phyloP scores from a whole-genome alignment of 2,797 vertebrate genomes.

The Chanos chanos region DNA sequence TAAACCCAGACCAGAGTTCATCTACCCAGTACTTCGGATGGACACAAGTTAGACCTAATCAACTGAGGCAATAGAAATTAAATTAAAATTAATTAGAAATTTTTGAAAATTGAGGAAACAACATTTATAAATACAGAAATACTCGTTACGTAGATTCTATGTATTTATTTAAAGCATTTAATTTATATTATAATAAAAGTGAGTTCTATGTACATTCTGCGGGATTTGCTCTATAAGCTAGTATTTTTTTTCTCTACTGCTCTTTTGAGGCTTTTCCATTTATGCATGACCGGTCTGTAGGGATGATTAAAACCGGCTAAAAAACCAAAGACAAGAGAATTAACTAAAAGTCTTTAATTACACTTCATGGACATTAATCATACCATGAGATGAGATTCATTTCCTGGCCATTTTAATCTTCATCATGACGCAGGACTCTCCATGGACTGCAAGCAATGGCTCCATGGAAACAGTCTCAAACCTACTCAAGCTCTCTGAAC shows the following conservation, averaged over 20 bases:
- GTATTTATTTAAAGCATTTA: too few relatives aligned
- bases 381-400: constrained; percentile 68
- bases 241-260: constrained; percentile 40
- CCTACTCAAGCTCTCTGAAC: neutral
- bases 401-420: constrained; percentile 75
- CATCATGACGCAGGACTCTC: constrained; percentile 51
- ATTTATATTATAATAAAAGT: too few relatives aligned
- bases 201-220: constrained; percentile 2
- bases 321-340: constrained; percentile 69
- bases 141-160: too few relatives aligned
- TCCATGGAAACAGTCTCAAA: constrained; percentile 9
- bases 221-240: constrained; percentile 15
- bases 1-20: too few relatives aligned
- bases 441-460: constrained; percentile 18
- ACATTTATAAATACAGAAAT: too few relatives aligned
- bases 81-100: too few relatives aligned
- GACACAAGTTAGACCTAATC: too few relatives aligned
- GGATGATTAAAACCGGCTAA: constrained; percentile 71
- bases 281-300: constrained; percentile 55
- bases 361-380: constrained; percentile 73
- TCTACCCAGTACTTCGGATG: too few relatives aligned
- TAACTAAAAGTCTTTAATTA: constrained; percentile 80
- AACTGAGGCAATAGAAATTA: too few relatives aligned
- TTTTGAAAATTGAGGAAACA: too few relatives aligned
- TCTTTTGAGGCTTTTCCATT: constrained; percentile 61